Base-by-base conservation (phyloP, 2,797 vertebrate species). In the Lepilemur septentrionalis region DNA sequence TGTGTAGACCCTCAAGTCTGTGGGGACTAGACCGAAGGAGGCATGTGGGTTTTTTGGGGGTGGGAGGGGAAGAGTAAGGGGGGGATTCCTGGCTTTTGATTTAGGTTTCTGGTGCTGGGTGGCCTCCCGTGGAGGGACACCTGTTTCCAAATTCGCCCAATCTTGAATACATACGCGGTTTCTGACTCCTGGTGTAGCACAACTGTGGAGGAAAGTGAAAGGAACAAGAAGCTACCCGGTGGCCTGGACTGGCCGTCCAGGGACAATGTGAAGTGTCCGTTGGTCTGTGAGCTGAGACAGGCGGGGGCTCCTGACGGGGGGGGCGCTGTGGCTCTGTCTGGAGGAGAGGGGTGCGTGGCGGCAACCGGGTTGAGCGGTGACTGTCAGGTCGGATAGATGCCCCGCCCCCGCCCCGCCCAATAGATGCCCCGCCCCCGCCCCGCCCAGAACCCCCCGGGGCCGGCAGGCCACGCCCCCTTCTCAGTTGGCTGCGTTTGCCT, bases 191-290 rank as follows among this genome's bases (percentile, higher is more conserved):
- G 11, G 41, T 93, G 65, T 84, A 89, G 46, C 81, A 41, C 50
- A 52, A 69, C 65, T 41, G 0, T 63, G 85, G 76, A 89, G 79
- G 93, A 91, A 92, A 93, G 85, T 92, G 70, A 92, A 96, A 95
- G 82, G 89, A 91, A 92, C 61, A 83, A 89, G 89, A 95, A 82
- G 14, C 41, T 13, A 2, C 10, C 9, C 35, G 4, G 55, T 67
- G 79, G 82, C 79, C 87, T 59, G 57, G 23, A 69, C 7, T 12
- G 13, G 43, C 5, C 12, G 3, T 69, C 43, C 7, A 48, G 22
- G 14, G n/a, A 73, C 63, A 57, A 41, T 72, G 83, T 79, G 52
- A 79, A 67, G 48, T 88, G 52, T 65, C 72, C 32, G 1, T 20
- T 72, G 46, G 69, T 63, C 4, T 17, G 41, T 10, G 63, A 91